Conservation (phyloP, 2,888 invertebrate genomes). For the Drosophila limbata region DNA sequence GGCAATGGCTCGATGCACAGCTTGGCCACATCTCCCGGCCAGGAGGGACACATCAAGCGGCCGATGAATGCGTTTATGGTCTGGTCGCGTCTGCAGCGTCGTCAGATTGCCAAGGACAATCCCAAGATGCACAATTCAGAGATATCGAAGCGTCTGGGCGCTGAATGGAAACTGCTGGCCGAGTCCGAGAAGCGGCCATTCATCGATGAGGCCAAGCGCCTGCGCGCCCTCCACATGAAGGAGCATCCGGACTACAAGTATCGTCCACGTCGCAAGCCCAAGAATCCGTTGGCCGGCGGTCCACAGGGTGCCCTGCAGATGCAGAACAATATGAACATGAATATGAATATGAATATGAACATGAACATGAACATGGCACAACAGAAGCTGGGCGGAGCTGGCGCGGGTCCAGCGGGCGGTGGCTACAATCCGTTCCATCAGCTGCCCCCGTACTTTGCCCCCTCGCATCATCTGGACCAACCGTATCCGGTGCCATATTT, state of each 20-base stretch:
- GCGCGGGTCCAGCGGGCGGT: constrained; percentile 85
- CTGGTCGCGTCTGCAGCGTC: constrained; percentile 96
- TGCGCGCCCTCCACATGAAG: constrained; percentile 95
- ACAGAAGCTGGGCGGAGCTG: constrained; percentile 75
- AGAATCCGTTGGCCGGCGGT: constrained; percentile 87
- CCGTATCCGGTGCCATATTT: constrained; percentile 85
- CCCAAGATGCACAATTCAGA: constrained; percentile 97
- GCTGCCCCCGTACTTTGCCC: constrained; percentile 91
- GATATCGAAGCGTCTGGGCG: constrained; percentile 95
- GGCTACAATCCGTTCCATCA: constrained; percentile 89
- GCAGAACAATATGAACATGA: constrained; percentile 72
- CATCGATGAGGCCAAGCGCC: constrained; percentile 96
- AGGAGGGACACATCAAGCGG: constrained; percentile 94
- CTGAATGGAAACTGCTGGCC: constrained; percentile 95
- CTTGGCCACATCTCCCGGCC: constrained; percentile 84
- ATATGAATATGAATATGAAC: constrained; percentile 56
- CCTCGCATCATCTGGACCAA: constrained; percentile 90
- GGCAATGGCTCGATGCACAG: constrained; percentile 66
- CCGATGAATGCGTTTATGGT: constrained; percentile 99
- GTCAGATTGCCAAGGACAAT: constrained; percentile 97
- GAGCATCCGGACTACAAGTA: constrained; percentile 97
- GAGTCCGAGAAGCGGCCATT: constrained; percentile 96
- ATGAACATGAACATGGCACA: constrained; percentile 71
- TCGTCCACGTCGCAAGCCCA: constrained; percentile 93
- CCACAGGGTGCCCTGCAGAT: constrained; percentile 82